These are phyloP conservation scores for Bolborhynchus lineola DNA, from an alignment of 2,113 vertebrate species.

Conservation along the genomic window DNA sequence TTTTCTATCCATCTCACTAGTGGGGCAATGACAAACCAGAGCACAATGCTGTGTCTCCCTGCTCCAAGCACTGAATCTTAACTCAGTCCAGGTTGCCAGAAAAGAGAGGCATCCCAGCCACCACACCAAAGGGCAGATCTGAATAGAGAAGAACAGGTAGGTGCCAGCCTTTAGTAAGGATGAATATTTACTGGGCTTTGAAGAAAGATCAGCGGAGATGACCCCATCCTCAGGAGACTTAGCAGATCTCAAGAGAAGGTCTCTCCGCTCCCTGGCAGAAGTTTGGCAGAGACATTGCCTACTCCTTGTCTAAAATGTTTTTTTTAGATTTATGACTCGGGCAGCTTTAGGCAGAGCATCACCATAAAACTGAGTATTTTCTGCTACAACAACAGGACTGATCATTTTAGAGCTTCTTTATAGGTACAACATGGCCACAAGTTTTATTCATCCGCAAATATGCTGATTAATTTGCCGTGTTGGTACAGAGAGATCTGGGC, in stretches of 20 bases:
- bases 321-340: not conserved
- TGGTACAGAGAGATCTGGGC: not conserved
- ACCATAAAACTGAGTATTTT: not conserved
- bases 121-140: not conserved
- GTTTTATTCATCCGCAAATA: not conserved
- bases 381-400: not conserved
- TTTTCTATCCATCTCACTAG: not conserved
- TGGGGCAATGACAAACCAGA: not conserved
- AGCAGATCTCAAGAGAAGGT: not conserved
- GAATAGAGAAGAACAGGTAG: fast-evolving
- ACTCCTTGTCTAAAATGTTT: not conserved
- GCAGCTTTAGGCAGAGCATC: not conserved
- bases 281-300: not conserved
- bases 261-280: not conserved
- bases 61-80: not conserved
- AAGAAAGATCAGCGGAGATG: not conserved
- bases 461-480: not conserved
- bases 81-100: not conserved
- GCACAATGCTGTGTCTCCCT: not conserved
- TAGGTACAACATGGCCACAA: not conserved
- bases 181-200: not conserved
- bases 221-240: not conserved
- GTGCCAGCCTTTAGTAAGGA: not conserved
- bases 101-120: not conserved
- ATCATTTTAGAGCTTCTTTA: not conserved